Conservation (phyloP, 2,888 invertebrate genomes). For the Bellardia bayeri region DNA sequence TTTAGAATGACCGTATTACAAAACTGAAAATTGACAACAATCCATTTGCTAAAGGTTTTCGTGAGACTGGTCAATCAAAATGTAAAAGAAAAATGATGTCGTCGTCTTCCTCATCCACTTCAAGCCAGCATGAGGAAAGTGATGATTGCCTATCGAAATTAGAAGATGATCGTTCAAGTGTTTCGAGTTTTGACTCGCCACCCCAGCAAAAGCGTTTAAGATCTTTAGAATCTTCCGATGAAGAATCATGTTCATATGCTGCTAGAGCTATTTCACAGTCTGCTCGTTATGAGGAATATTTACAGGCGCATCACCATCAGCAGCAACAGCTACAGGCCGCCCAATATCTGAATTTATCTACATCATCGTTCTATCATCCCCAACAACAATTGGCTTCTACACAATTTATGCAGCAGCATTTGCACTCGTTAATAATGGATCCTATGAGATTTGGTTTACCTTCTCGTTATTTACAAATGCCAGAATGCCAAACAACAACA, state of each 20-base stretch:
- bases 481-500: background rate
- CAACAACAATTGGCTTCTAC: slow-evolving; percentile 71
- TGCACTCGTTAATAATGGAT: slow-evolving; percentile 62
- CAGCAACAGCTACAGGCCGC: slow-evolving; percentile 66
- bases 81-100: slow-evolving; percentile 88
- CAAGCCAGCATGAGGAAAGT: slow-evolving; percentile 63
- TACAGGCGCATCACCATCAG: slow-evolving; percentile 69
- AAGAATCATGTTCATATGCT: slow-evolving; percentile 73
- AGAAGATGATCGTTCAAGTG: slow-evolving; percentile 80
- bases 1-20: slow-evolving; percentile 93
- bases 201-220: slow-evolving; percentile 80
- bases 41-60: slow-evolving; percentile 97
- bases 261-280: slow-evolving; percentile 6
- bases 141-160: slow-evolving; percentile 67
- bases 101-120: slow-evolving; percentile 52
- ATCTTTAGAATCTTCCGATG: slow-evolving; percentile 79
- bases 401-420: slow-evolving; percentile 76
- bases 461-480: background rate
- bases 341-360: slow-evolving; percentile 71
- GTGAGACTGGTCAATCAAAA: slow-evolving; percentile 92
- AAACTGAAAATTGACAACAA: slow-evolving; percentile 96
- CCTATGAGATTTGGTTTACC: slow-evolving; percentile 24
- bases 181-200: slow-evolving; percentile 78
- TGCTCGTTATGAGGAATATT: slow-evolving; percentile 56
- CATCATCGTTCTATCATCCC: slow-evolving; percentile 73